Evolutionary conservation across 1,140 invertebrate species (phyloP), one percentile per base, ranked within the genome.

Genomic region (Drosophila obscura): DNA sequence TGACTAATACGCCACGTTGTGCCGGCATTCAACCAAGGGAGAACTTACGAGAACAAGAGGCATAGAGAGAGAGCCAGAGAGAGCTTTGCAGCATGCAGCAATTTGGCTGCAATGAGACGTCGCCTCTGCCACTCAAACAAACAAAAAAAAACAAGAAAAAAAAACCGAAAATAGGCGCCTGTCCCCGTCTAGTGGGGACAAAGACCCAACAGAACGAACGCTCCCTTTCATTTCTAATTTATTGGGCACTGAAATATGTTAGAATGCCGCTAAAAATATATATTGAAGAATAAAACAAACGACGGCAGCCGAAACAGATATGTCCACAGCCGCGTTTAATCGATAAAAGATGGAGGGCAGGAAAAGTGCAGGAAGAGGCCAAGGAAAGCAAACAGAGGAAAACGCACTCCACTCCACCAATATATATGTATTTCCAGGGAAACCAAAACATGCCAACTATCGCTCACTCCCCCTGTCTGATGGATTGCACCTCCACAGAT

Each of bases 1-100:
- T 76, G 73, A 76, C 73, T 76, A 77, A 77, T 77, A 69, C 73
- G 73, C 55, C 73, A 69, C 64, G 73, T 76, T 76, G 73, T 77
- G 57, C 73, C 73, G 64, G 73, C 73, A 5, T 74, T 15, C 19
- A 28, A 58, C 35, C 48, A 15, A 50, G 56, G 41, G 6, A 39
- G 45, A 58, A 39, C 35, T 13, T 13, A 24, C 31, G 35, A 5
- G 16, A 24, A 35, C 13, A 15, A 24, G 7, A 24, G 11, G 1
- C 31, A 15, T 9, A 50, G 50, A 19, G 19, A 19, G 19, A 13
- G 9, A 64, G 1, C 8, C 31, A 26, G 52, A 62, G 31, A 57
- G 73, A 59, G 41, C 53, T 55, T 39, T 58, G 60, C 73, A 53
- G 60, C 77, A 65, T 62, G 56, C 66, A 46, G 77, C 56, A 73